phyloP scores from a whole-genome alignment of 2,797 vertebrate genomes.

The Ispidina lecontei region DNA sequence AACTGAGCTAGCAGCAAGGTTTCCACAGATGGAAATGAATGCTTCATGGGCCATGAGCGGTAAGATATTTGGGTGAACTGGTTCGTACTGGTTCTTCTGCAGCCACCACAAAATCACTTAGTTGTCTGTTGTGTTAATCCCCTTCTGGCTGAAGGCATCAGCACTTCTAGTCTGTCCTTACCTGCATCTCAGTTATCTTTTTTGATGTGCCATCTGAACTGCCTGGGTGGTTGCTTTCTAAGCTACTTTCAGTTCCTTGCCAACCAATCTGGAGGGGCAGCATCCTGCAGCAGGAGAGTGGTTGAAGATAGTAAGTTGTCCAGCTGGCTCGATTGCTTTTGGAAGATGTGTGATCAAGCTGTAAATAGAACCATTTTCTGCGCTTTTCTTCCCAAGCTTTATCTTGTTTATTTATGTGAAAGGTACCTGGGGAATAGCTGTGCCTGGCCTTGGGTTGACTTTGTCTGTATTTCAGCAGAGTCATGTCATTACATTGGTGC shows the following conservation, averaged over 20 bases:
- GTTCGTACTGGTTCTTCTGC: neutral
- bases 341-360: slow-evolving; percentile 63
- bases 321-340: slow-evolving; percentile 68
- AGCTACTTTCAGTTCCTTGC: slow-evolving; percentile 37
- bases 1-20: neutral
- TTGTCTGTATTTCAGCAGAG: neutral
- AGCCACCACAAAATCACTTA: neutral
- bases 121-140: neutral
- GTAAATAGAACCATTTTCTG: slow-evolving; percentile 66
- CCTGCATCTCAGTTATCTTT: neutral
- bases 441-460: neutral
- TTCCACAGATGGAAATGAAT: neutral
- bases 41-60: neutral
- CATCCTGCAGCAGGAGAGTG: slow-evolving; percentile 60
- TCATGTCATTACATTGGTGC: slow-evolving; percentile 39
- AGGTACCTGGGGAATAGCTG: slow-evolving; percentile 48
- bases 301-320: slow-evolving; percentile 66
- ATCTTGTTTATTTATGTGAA: slow-evolving; percentile 63
- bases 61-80: slow-evolving; percentile 13
- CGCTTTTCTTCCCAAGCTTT: slow-evolving; percentile 31
- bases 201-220: neutral
- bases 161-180: neutral
- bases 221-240: slow-evolving; percentile 52
- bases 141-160: neutral
- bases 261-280: slow-evolving; percentile 61